Evolutionary conservation across 2,113 vertebrate species (phyloP).

Genomic region (Phrynosoma platyrhinos): DNA sequence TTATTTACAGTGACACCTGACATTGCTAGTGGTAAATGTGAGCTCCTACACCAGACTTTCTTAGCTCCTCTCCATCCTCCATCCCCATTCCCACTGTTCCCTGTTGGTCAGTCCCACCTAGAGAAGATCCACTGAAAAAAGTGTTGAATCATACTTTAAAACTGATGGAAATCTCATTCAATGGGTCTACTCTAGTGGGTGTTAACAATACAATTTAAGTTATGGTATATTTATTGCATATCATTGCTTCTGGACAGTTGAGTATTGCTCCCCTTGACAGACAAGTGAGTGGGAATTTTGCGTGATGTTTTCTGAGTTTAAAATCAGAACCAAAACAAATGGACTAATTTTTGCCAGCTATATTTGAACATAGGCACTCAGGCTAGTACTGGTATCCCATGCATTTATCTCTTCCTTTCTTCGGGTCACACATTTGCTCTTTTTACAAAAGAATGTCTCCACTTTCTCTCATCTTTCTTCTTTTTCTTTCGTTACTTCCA

Average conservation of each 20-base stretch:
- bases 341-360: conserved; percentile 8
- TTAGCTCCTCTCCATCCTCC: conserved; percentile 23
- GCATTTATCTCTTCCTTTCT: neutral
- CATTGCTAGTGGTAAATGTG: conserved; percentile 14
- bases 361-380: conserved; percentile 43
- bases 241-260: conserved; percentile 48
- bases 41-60: conserved; percentile 19
- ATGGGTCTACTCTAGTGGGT: neutral
- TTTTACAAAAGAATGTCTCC: conserved; percentile 20
- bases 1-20: neutral
- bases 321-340: neutral
- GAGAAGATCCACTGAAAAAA: too few species aligned
- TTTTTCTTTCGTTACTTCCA: neutral
- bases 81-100: neutral
- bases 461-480: neutral
- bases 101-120: too few species aligned
- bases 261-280: conserved; percentile 7
- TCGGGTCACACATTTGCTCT: neutral
- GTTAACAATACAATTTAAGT: neutral
- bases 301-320: conserved; percentile 32
- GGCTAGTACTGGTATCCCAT: neutral
- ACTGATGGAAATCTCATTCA: too few species aligned
- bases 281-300: neutral
- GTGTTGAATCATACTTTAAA: too few species aligned
- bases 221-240: conserved; percentile 23